Evolutionary conservation across 2,797 vertebrate genomes (phyloP).

Genomic region (Halcyon smyrnensis): DNA sequence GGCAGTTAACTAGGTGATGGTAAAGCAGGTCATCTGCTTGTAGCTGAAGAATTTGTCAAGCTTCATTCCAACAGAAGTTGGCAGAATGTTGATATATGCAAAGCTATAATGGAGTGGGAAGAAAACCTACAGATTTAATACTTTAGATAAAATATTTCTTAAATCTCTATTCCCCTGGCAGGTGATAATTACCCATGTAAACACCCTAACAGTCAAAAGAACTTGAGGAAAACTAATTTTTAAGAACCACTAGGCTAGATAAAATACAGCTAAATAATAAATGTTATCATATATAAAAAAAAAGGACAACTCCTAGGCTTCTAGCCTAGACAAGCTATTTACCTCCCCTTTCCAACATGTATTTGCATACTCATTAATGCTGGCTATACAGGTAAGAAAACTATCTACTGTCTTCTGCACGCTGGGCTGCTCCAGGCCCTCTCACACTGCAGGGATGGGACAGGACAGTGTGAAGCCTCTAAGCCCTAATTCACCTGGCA

Average conservation of each 20-base stretch:
- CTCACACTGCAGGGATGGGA: background rate
- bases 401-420: fast-evolving
- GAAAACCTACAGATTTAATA: conserved; percentile 29
- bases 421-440: background rate
- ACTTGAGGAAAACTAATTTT: background rate
- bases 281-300: background rate
- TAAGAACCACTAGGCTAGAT: background rate
- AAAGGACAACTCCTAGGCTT: background rate
- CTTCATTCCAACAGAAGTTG: background rate
- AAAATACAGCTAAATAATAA: background rate
- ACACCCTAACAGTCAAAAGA: background rate
- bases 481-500: background rate
- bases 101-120: background rate
- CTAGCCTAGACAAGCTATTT: background rate
- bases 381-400: background rate
- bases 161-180: conserved; percentile 4
- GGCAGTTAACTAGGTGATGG: background rate
- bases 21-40: background rate
- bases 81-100: background rate
- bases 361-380: background rate
- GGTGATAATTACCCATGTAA: conserved; percentile 1
- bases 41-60: background rate
- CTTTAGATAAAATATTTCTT: background rate
- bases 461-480: background rate
- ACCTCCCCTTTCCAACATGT: fast-evolving